These are phyloP conservation scores for Meteorus sp. DNA, from an alignment of 1,140 invertebrate species.

Conservation along the genomic window DNA sequence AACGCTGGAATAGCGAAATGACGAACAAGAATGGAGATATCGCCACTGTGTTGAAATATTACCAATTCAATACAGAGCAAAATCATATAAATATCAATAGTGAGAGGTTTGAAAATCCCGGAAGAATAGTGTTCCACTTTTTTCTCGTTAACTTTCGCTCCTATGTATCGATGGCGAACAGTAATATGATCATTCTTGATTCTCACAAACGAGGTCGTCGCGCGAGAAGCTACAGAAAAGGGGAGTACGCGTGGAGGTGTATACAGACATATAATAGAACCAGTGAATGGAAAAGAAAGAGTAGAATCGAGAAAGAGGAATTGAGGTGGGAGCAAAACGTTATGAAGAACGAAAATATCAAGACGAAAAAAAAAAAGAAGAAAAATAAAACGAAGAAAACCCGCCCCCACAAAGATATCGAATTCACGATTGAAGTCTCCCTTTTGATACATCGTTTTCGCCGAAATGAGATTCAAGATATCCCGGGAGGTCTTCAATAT, in stretches of 20 bases:
- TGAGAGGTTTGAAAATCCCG: background rate
- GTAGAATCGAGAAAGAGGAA: too few species aligned
- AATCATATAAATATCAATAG: background rate
- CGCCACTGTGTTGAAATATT: too few species aligned
- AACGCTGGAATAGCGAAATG: too few species aligned
- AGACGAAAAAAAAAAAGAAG: too few species aligned
- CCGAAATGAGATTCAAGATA: conserved; percentile 8
- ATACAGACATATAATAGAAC: too few species aligned
- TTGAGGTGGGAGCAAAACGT: too few species aligned
- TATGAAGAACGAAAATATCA: too few species aligned
- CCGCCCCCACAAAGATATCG: conserved; percentile 43
- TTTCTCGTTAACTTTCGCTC: conserved; percentile 2
- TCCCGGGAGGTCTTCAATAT: background rate
- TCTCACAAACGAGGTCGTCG: too few species aligned
- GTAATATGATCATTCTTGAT: conserved; percentile 30
- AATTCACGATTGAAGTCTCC: conserved; percentile 41
- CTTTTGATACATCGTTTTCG: conserved; percentile 27
- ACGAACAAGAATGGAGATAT: too few species aligned
- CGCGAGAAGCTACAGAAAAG: background rate
- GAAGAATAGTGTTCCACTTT: background rate
- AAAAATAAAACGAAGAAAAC: too few species aligned
- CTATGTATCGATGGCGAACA: conserved; percentile 23
- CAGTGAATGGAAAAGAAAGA: too few species aligned
- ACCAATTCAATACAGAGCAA: background rate
- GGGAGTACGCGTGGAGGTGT: background rate